Evolutionary conservation across 2,797 vertebrate species (phyloP).

Genomic region (Tokudaia muenninki): DNA sequence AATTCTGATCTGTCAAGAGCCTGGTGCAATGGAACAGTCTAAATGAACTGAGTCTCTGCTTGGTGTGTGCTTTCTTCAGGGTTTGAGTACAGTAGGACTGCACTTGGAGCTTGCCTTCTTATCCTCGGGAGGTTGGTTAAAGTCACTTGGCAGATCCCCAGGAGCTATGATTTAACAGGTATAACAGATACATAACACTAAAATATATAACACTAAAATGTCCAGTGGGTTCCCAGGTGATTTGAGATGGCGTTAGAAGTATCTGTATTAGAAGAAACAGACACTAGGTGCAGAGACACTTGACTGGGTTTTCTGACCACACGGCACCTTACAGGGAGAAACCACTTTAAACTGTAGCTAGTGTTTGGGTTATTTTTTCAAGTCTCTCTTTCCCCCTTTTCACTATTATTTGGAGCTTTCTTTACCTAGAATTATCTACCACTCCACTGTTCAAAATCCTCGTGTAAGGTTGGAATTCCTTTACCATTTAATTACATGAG

Average conservation of each 20-base stretch:
- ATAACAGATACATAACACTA: not conserved
- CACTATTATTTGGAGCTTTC: not conserved
- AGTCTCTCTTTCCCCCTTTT: not conserved
- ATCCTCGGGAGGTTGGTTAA: not conserved
- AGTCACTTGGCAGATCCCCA: not conserved
- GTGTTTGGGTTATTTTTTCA: not conserved
- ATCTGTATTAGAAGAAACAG: not conserved
- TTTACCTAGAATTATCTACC: not conserved
- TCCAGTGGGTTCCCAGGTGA: not conserved
- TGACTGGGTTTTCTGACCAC: not conserved
- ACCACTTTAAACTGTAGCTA: not conserved
- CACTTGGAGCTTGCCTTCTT: too few relatives aligned
- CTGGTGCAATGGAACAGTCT: not conserved
- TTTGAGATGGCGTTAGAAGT: not conserved
- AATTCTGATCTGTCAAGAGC: not conserved
- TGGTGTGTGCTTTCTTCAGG: not conserved
- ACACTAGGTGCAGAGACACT: not conserved
- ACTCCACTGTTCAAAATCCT: slow-evolving; percentile 15
- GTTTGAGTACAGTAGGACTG: not conserved
- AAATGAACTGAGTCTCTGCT: not conserved
- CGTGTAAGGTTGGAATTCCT: not conserved
- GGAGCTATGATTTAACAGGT: not conserved
- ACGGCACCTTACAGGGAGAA: not conserved
- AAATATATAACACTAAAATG: not conserved
- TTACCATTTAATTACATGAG: not conserved